phyloP scores from a whole-genome alignment of 2,113 vertebrate genomes.

The Reinhardtius hippoglossoides region DNA sequence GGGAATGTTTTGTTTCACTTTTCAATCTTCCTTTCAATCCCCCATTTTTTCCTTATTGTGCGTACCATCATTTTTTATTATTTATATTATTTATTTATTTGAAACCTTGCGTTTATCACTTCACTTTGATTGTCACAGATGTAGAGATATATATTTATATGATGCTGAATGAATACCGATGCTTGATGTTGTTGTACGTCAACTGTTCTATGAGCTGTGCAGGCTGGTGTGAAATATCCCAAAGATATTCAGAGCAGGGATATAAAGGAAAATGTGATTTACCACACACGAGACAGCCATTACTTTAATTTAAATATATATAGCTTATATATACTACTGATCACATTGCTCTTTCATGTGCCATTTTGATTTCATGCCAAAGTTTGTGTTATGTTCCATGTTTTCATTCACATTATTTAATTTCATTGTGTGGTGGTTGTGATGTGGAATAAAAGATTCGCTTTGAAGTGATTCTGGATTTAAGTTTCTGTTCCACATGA shows the following conservation, averaged over 20 bases:
- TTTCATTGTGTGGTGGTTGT: slow-evolving; percentile 71
- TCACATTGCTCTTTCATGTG: slow-evolving; percentile 54
- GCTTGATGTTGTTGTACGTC: slow-evolving; percentile 45
- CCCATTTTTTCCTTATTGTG: slow-evolving; percentile 78
- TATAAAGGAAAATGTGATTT: slow-evolving; percentile 49
- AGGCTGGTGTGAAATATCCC: slow-evolving; percentile 61
- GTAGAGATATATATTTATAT: slow-evolving; percentile 82
- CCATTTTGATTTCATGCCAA: slow-evolving; percentile 82
- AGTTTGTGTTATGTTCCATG: slow-evolving; percentile 75
- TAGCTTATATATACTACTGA: slow-evolving; percentile 33
- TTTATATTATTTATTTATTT: slow-evolving; percentile 82
- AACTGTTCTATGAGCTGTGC: slow-evolving; percentile 34
- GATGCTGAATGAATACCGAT: slow-evolving; percentile 70
- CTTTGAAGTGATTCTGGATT: slow-evolving; percentile 16
- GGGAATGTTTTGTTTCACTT: slow-evolving; percentile 65
- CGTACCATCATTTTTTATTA: slow-evolving; percentile 78
- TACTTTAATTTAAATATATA: slow-evolving; percentile 53
- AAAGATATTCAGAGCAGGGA: slow-evolving; percentile 61
- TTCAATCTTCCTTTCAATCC: slow-evolving; percentile 79
- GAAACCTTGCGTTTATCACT: slow-evolving; percentile 57
- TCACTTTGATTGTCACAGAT: slow-evolving; percentile 74
- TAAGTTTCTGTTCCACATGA: no score
- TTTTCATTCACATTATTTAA: slow-evolving; percentile 78
- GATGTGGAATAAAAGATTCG: slow-evolving; percentile 68
- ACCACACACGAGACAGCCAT: slow-evolving; percentile 44